Base-by-base conservation (phyloP, 2,113 vertebrate species). In the Sorex fumeus region DNA sequence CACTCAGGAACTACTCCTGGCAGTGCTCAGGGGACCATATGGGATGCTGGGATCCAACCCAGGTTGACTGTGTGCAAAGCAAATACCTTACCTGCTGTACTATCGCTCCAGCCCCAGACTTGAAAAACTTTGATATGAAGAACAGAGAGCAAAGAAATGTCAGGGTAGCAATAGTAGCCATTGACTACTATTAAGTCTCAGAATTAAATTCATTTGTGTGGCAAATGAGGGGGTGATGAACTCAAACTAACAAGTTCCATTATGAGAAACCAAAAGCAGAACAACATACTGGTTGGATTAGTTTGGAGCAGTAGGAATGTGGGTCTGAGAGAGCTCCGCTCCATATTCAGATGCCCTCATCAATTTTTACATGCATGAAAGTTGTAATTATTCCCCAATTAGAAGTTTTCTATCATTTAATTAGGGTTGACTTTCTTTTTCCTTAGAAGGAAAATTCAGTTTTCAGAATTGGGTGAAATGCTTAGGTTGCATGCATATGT, bases 341-440 rank as follows among this genome's bases (percentile, higher is more conserved):
- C 32, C 21, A 4, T 70, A 47, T 12, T 71, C 72, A 87, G 36
- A 36, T 78, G 8, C 6, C 13, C 19, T 90, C 12, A 76, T 34
- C 67, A 72, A 4, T 72, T 87, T 91, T 94, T 79, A n/a, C 36
- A 3, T 75, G 53, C 45, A 8, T 62, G 28, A 75, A 71, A 36
- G 1, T 50, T 1, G 23, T 8, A 32, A 40, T 87, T 71, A 10
- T 23, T 80, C 81, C 30, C 19, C 32, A 32, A 4, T 67, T 71
- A 69, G 13, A 83, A 84, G 83, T 87, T 91, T 86, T 72, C 34
- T 32, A 19, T 89, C 5, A 4, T 90, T 88, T 72, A 70, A 43
- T 93, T 91, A 83, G 83, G 36, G 36, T 79, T 79, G 60, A 50
- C 28, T 93, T 93, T 79, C 75, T 93, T 93, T 79, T 71, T 87